A percentile compares a stretch with the other conserved stretches of the same genome.
phyloP scores from a whole-genome alignment of 2,797 vertebrate species.

The Rhyacichthys aspro region DNA sequence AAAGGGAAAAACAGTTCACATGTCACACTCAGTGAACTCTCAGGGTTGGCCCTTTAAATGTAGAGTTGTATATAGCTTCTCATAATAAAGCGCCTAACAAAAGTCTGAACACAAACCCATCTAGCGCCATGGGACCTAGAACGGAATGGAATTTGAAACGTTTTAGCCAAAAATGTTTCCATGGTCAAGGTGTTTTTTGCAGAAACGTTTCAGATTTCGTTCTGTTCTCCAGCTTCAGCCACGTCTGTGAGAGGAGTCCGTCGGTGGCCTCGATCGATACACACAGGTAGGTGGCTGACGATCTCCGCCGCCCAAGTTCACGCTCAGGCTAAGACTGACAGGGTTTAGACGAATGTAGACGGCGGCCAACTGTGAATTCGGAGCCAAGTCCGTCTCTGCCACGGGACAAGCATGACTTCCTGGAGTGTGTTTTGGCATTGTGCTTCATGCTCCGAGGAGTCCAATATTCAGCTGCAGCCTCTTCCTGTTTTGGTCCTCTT shows the following conservation, averaged over 20 bases:
- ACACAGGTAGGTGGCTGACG: constrained; percentile 73
- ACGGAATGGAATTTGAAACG: constrained; percentile 88
- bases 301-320: constrained; percentile 32
- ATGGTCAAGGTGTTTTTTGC: constrained; percentile 88
- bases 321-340: constrained; percentile 25
- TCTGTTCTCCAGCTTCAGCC: constrained; percentile 77
- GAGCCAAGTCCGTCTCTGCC: constrained; percentile 35
- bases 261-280: constrained; percentile 22
- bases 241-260: not conserved
- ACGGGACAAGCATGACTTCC: constrained; percentile 43
- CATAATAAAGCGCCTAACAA: constrained; percentile 7
- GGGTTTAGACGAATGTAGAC: constrained; percentile 29
- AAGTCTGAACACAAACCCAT: constrained; percentile 16
- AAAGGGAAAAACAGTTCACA: too few relatives aligned
- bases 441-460: constrained; percentile 18
- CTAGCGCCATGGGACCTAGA: constrained; percentile 52
- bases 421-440: constrained; percentile 19
- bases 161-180: constrained; percentile 88
- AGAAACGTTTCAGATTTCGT: constrained; percentile 90
- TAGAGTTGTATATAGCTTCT: too few relatives aligned
- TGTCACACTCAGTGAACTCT: too few relatives aligned
- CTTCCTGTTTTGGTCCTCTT: constrained; percentile 50
- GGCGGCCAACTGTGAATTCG: constrained; percentile 33
- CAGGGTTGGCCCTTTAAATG: too few relatives aligned
- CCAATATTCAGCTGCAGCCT: constrained; percentile 19